phyloP scores from a whole-genome alignment of 2,888 invertebrate genomes.

The Herminia tarsipennalis region DNA sequence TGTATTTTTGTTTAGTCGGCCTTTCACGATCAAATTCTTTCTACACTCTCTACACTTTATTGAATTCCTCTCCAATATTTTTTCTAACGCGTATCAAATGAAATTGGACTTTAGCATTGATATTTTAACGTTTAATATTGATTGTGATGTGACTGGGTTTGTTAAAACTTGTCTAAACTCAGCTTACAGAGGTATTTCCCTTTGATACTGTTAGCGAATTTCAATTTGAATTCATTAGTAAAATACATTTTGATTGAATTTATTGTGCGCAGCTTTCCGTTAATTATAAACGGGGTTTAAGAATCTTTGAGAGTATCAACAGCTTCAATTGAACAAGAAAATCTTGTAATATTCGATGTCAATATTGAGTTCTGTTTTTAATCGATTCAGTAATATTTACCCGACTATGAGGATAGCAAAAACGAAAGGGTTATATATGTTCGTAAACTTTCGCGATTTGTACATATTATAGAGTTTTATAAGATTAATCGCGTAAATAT shows the following conservation, averaged over 20 bases:
- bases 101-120: constrained; percentile 3
- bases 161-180: constrained; percentile 25
- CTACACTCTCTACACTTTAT: constrained; percentile 23
- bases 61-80: constrained; percentile 29
- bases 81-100: constrained; percentile 1
- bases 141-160: background rate
- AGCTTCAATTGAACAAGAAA: constrained; percentile 1
- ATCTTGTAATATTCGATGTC: constrained; percentile 1
- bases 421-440: too few relatives aligned
- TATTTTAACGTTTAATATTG: background rate
- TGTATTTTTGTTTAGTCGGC: constrained; percentile 20
- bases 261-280: constrained; percentile 15
- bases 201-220: constrained; percentile 40
- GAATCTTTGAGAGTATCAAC: constrained; percentile 3
- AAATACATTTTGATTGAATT: constrained; percentile 38
- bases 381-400: constrained; percentile 1
- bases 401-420: too few relatives aligned
- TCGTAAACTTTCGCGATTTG: too few relatives aligned
- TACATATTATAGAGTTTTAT: too few relatives aligned
- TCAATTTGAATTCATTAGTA: constrained; percentile 36
- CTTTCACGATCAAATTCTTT: constrained; percentile 31
- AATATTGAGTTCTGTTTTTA: background rate
- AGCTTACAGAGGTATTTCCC: constrained; percentile 24
- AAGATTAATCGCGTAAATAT: too few relatives aligned
- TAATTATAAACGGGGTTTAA: constrained; percentile 11